phyloP scores from a whole-genome alignment of 2,888 invertebrate genomes.

The Lacanobia wlatinum region DNA sequence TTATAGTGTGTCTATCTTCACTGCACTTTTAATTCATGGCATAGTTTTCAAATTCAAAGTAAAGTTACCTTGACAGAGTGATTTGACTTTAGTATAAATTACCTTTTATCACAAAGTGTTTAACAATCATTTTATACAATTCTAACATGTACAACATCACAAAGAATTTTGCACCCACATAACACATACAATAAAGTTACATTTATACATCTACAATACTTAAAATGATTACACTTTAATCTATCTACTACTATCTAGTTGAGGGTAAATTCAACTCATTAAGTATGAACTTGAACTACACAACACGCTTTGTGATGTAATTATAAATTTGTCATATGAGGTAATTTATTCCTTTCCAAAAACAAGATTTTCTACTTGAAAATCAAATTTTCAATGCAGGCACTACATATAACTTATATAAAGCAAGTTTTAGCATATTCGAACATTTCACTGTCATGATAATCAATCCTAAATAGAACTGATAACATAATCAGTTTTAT shows the following conservation, averaged over 20 bases:
- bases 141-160: constrained; percentile 12
- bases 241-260: no score
- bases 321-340: constrained; percentile 55
- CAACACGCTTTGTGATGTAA: constrained; percentile 22
- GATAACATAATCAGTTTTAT: constrained; percentile 58
- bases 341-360: constrained; percentile 58
- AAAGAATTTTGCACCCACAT: constrained; percentile 34
- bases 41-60: constrained; percentile 58
- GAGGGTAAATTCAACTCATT: constrained; percentile 33
- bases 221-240: constrained; percentile 42
- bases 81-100: constrained; percentile 58
- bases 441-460: constrained; percentile 22
- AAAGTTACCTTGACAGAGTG: constrained; percentile 46
- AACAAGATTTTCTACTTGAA: constrained; percentile 29
- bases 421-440: constrained; percentile 50
- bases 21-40: constrained; percentile 55
- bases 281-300: constrained; percentile 27
- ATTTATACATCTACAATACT: constrained; percentile 53
- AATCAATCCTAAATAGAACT: constrained; percentile 48
- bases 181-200: constrained; percentile 43
- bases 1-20: constrained; percentile 60
- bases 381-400: constrained; percentile 45
- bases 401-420: constrained; percentile 35
- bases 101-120: constrained; percentile 63
- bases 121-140: constrained; percentile 12